These are phyloP conservation scores for Myotis findleyi DNA, from an alignment of 2,797 vertebrate species.

Conservation along the genomic window DNA sequence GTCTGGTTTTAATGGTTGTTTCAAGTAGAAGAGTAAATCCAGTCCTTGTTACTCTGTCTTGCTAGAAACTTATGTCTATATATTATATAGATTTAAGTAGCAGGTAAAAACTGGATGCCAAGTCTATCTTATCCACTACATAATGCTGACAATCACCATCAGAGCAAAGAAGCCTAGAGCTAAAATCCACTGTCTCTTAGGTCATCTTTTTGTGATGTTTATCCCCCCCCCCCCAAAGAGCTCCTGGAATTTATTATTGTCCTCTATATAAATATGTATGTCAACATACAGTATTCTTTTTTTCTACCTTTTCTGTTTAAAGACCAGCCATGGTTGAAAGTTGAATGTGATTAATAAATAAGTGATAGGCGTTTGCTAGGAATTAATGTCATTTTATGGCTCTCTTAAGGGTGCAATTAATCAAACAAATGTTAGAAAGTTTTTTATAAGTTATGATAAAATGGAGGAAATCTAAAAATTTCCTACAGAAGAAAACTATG, in stretches of 20 bases:
- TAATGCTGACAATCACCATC: neutral
- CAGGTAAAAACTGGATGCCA: neutral
- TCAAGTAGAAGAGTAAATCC: neutral
- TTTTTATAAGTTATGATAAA: constrained; percentile 28
- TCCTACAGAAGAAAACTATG: neutral
- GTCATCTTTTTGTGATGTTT: neutral
- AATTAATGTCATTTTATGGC: constrained; percentile 28
- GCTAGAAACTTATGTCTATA: neutral
- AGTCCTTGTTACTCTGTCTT: neutral
- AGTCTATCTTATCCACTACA: neutral
- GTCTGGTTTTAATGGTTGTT: constrained; percentile 1
- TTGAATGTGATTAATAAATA: constrained; percentile 13
- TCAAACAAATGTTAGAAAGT: neutral
- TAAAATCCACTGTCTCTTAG: neutral
- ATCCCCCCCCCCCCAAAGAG: neutral
- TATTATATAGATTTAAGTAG: neutral
- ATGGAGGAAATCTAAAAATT: neutral
- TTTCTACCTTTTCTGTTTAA: neutral
- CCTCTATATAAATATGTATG: neutral
- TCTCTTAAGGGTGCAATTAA: neutral
- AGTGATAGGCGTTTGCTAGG: neutral
- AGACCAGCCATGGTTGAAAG: neutral
- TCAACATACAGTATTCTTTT: neutral
- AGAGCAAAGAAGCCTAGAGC: neutral
- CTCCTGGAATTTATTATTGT: neutral